Base-by-base conservation (phyloP, 2,888 invertebrate species). In the Volucella inflata region DNA sequence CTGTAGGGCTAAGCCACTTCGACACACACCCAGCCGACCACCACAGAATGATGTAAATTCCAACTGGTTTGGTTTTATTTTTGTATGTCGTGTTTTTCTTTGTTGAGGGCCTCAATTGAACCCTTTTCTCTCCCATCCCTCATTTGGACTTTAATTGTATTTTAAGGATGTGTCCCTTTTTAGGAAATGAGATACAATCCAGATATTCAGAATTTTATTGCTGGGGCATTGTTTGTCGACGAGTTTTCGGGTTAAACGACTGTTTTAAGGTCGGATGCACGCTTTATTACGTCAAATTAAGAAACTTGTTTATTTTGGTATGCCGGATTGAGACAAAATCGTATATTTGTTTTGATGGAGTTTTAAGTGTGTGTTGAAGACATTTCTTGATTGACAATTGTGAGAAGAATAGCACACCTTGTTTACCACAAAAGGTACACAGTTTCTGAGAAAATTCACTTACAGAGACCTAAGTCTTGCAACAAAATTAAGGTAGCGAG, bases 151-250 rank as follows among this genome's bases (percentile, higher is more conserved):
- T 84, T 84, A 84, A 84, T 79, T 79, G 79, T 70, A 36, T 84
- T 84, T 79, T 75, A 79, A 84, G 78, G 79, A 79, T 84, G 79
- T 75, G 70, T 75, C 78, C 74, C 74, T 70, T 65, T 48, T 46
- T 53, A 16, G 70, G 65, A 65, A 67, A 79, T 55, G 65, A 68
- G 84, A 70, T 64, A 70, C 36, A 78, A 48, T 74, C 50, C 64
- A 44, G 64, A 57, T 46, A 46, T 21, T 67, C 51, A 17, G 2
- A 42, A 11, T 57, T 60, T 71, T 60, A 57, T 70, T 50, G 8
- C 11, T 40, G 53, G 21, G 14, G 42, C 67, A 70, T 46, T 44
- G 64, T 62, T 75, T 44, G 3, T 59, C 38, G 48, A 40, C 59
- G 53, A 59, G 42, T 68, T 75, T 30, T 48, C 9, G 57, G 55